Evolutionary conservation across 2,113 vertebrate genomes (phyloP).

Genomic region (Oryzias melastigma): DNA sequence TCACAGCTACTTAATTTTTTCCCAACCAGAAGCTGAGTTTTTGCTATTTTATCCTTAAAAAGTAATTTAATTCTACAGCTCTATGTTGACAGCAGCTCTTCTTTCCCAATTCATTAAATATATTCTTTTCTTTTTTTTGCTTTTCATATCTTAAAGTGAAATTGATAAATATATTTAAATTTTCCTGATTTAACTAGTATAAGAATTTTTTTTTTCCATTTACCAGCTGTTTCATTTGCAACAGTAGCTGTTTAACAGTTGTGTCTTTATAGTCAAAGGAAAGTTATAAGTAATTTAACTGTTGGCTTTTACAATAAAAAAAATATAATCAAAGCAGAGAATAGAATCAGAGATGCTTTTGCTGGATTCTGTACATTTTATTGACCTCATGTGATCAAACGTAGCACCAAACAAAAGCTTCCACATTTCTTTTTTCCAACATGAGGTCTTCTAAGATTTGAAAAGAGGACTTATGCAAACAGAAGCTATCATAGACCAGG

Average conservation of each 20-base stretch:
- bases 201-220: too few species aligned
- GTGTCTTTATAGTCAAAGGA: too few species aligned
- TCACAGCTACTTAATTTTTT: not conserved
- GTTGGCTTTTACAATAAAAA: too few species aligned
- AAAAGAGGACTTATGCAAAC: not conserved
- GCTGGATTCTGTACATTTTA: not conserved
- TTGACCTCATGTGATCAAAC: constrained; percentile 8
- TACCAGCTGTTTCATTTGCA: too few species aligned
- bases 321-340: too few species aligned
- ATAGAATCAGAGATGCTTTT: not conserved
- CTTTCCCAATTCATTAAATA: not conserved
- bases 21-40: not conserved
- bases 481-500: not conserved
- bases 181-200: too few species aligned
- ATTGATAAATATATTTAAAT: too few species aligned
- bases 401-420: constrained; percentile 1
- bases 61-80: not conserved
- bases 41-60: not conserved
- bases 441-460: too few species aligned
- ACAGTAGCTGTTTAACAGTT: too few species aligned
- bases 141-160: too few species aligned
- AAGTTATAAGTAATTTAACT: too few species aligned
- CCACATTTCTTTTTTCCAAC: not conserved
- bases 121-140: not conserved
- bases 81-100: not conserved